Percentiles rank a stretch among this genome's conserved stretches.
phyloP scores from a whole-genome alignment of 2,888 invertebrate genomes.

The Cheilosia vulpina region DNA sequence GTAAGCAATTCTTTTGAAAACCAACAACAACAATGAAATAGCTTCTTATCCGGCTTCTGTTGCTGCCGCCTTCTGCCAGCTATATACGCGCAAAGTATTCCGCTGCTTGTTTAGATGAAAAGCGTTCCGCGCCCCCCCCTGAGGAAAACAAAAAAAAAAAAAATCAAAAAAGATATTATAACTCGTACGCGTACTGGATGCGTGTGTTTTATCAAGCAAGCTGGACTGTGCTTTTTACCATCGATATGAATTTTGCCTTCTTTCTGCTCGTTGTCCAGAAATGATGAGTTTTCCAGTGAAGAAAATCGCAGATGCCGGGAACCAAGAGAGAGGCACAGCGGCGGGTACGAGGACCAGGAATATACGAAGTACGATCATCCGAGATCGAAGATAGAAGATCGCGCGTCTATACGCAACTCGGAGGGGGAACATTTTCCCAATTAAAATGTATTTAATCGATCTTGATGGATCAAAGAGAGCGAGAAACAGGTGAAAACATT shows the following conservation, averaged over 20 bases:
- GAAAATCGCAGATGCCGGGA: constrained; percentile 30
- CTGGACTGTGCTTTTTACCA: constrained; percentile 57
- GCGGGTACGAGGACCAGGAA: constrained; percentile 13
- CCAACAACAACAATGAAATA: constrained; percentile 59
- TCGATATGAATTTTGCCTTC: constrained; percentile 52
- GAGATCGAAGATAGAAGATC: not conserved
- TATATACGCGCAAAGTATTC: constrained; percentile 16
- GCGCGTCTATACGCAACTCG: constrained; percentile 9
- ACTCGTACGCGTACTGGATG: constrained; percentile 22
- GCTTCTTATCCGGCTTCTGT: constrained; percentile 51
- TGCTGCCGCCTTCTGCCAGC: constrained; percentile 6
- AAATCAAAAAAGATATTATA: constrained; percentile 28
- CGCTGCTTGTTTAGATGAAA: constrained; percentile 53
- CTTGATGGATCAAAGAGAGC: constrained; percentile 70
- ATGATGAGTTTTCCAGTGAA: constrained; percentile 63
- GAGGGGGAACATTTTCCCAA: constrained; percentile 34
- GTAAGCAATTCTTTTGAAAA: constrained; percentile 69
- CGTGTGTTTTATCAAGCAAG: constrained; percentile 32
- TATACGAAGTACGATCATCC: not conserved
- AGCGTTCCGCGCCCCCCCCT: not conserved
- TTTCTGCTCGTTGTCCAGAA: constrained; percentile 56
- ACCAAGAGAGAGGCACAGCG: not conserved
- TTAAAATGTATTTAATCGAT: constrained; percentile 64
- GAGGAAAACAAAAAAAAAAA: not conserved
- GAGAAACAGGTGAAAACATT: constrained; percentile 65